These are phyloP conservation scores for Eleutherodactylus coqui DNA, from an alignment of 2,797 vertebrate species.

Conservation along the genomic window DNA sequence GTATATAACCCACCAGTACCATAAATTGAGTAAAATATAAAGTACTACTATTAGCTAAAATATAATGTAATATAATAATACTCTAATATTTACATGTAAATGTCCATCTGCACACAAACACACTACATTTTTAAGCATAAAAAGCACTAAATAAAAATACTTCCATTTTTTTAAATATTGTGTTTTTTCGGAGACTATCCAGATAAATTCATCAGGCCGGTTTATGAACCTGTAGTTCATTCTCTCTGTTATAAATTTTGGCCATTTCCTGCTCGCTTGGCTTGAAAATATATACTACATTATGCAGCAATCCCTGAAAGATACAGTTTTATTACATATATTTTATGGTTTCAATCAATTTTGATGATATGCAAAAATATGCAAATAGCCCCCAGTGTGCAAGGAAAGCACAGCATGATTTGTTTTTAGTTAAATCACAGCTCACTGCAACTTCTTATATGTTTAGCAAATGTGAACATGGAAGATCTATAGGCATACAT, in stretches of 20 bases:
- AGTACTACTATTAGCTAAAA: too few species aligned
- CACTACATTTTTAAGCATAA: too few species aligned
- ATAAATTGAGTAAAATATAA: too few species aligned
- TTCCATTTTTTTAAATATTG: too few species aligned
- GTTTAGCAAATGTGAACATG: slow-evolving; percentile 58
- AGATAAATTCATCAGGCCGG: slow-evolving; percentile 31
- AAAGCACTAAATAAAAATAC: too few species aligned
- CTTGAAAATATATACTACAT: slow-evolving; percentile 50
- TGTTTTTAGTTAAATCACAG: slow-evolving; percentile 64
- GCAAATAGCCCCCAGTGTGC: slow-evolving; percentile 63
- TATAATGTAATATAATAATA: too few species aligned
- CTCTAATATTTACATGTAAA: too few species aligned
- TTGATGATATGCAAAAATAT: slow-evolving; percentile 64
- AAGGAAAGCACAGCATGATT: slow-evolving; percentile 57
- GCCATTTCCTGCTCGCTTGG: slow-evolving; percentile 41
- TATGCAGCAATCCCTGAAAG: slow-evolving; percentile 51
- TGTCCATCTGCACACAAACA: too few species aligned
- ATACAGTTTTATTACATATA: slow-evolving; percentile 63
- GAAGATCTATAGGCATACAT: slow-evolving; percentile 57
- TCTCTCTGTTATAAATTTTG: slow-evolving; percentile 44
- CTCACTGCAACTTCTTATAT: slow-evolving; percentile 51
- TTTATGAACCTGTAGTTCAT: slow-evolving; percentile 45
- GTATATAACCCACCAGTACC: too few species aligned
- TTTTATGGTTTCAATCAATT: slow-evolving; percentile 64
- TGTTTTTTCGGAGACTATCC: slow-evolving; percentile 5